Conservation (phyloP, 2,888 invertebrate species). For the Bhutanitis thaidina region DNA sequence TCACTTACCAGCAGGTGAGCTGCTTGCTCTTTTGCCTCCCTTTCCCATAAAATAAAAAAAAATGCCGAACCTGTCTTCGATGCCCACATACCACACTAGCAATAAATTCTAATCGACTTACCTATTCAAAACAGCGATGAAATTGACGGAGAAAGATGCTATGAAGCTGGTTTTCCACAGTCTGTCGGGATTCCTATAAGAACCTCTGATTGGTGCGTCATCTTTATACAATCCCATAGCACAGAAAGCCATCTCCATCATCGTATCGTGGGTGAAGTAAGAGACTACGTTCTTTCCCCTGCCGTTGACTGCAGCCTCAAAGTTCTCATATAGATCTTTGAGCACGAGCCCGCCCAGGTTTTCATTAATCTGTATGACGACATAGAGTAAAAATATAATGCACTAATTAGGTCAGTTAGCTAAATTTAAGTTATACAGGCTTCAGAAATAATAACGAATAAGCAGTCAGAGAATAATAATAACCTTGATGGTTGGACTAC, state of each 20-base stretch:
- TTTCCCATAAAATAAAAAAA: too few relatives aligned
- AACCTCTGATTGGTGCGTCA: constrained; percentile 70
- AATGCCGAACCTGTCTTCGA: too few relatives aligned
- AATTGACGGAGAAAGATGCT: constrained; percentile 85
- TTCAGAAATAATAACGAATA: too few relatives aligned
- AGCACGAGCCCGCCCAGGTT: constrained; percentile 83
- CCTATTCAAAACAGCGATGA: constrained; percentile 87
- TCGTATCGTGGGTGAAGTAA: constrained; percentile 85
- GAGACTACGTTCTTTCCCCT: constrained; percentile 75
- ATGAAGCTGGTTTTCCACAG: constrained; percentile 84
- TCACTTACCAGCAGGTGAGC: too few relatives aligned
- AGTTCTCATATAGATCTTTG: constrained; percentile 82
- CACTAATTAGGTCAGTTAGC: too few relatives aligned
- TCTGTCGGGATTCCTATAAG: constrained; percentile 76
- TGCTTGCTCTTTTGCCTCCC: too few relatives aligned
- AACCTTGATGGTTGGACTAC: too few relatives aligned
- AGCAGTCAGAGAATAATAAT: too few relatives aligned
- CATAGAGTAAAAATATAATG: too few relatives aligned
- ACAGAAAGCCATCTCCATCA: constrained; percentile 81
- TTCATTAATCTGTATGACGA: constrained; percentile 70
- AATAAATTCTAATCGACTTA: constrained; percentile 46
- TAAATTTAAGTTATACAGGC: too few relatives aligned
- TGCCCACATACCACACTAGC: too few relatives aligned
- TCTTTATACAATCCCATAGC: constrained; percentile 84
- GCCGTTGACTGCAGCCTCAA: constrained; percentile 48